Evolutionary conservation across 2,113 vertebrate genomes (phyloP).

Genomic region (Acrocephalus kingi): DNA sequence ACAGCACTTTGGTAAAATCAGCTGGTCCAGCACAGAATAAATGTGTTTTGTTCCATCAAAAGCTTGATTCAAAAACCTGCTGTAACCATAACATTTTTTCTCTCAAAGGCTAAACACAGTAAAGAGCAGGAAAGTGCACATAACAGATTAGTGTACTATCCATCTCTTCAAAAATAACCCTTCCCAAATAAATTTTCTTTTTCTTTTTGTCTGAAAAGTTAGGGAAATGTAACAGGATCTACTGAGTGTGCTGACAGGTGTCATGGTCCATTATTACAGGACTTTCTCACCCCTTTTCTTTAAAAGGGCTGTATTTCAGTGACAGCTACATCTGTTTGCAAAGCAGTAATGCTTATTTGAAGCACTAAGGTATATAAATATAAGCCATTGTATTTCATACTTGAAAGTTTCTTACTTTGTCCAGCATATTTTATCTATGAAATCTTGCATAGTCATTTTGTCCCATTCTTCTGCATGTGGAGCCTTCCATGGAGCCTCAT

Average conservation of each 20-base stretch:
- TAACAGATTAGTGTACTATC: neutral
- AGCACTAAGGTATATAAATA: neutral
- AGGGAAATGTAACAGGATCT: neutral
- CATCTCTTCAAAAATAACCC: neutral
- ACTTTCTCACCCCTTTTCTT: neutral
- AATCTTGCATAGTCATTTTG: conserved; percentile 90
- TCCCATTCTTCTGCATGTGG: conserved; percentile 95
- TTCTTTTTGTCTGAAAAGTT: neutral
- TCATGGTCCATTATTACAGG: neutral
- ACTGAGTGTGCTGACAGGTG: neutral
- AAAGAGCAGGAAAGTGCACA: neutral
- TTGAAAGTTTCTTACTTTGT: conserved; percentile 80
- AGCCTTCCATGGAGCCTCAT: conserved; percentile 92
- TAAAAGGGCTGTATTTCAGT: neutral
- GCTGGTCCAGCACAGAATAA: neutral
- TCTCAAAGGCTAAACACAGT: neutral
- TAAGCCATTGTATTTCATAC: neutral
- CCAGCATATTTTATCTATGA: conserved; percentile 91
- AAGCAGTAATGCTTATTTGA: neutral
- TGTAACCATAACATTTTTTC: neutral
- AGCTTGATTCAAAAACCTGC: neutral
- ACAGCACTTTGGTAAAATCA: neutral
- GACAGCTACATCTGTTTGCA: neutral
- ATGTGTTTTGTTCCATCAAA: neutral
- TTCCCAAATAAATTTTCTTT: neutral